phyloP scores from a whole-genome alignment of 1,140 invertebrate species.

The Drosophila auraria region DNA sequence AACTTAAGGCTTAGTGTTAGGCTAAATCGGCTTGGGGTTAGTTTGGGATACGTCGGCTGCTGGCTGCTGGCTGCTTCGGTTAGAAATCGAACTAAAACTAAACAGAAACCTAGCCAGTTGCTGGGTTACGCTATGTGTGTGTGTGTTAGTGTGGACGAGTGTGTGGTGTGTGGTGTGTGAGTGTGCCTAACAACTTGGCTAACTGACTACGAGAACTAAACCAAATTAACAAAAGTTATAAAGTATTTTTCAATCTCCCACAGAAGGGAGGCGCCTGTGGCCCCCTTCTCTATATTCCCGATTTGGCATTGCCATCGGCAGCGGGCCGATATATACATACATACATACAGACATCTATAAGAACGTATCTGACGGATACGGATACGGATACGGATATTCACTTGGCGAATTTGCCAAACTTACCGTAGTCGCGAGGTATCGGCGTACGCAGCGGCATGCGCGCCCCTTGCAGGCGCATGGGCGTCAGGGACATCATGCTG shows the following conservation, averaged over 20 bases:
- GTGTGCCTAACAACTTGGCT: conserved; percentile 59
- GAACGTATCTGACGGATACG: conserved; percentile 20
- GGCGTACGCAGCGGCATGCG: conserved; percentile 89
- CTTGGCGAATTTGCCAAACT: conserved; percentile 86
- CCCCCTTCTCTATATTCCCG: conserved; percentile 10
- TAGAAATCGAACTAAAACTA: conserved; percentile 48
- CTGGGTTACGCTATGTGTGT: conserved; percentile 16
- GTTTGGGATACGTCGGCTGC: conserved; percentile 5
- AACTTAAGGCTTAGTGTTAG: conserved; percentile 40
- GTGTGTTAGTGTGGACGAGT: conserved; percentile 25
- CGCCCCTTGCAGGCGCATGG: conserved; percentile 86
- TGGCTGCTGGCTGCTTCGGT: conserved; percentile 20
- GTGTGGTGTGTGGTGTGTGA: conserved; percentile 5
- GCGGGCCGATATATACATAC: conserved; percentile 39
- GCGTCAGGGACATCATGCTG: conserved; percentile 83
- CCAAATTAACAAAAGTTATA: conserved; percentile 58
- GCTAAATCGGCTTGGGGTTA: conserved; percentile 20
- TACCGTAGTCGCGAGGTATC: conserved; percentile 94
- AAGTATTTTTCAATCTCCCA: conserved; percentile 42
- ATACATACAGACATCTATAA: conserved; percentile 57
- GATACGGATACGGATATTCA: conserved; percentile 34
- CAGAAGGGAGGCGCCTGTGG: conserved; percentile 30
- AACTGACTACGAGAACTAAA: conserved; percentile 65
- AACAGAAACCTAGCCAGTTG: conserved; percentile 49
- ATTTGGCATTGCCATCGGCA: conserved; percentile 15